These are phyloP conservation scores for Formica aserva DNA, from an alignment of 2,888 invertebrate genomes.

Conservation along the genomic window DNA sequence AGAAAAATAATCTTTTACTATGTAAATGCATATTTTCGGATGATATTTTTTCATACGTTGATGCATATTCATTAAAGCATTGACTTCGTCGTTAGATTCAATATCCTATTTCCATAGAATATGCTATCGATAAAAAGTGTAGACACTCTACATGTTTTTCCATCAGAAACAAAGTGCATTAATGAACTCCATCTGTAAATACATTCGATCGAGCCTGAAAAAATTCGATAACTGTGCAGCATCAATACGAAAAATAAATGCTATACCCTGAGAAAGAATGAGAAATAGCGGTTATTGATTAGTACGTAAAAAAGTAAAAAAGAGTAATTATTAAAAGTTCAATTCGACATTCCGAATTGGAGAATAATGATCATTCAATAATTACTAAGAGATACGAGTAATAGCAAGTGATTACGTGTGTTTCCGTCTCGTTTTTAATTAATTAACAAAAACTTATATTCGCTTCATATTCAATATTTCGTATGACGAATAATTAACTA, in stretches of 20 bases:
- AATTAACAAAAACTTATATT: constrained; percentile 42
- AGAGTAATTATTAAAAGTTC: constrained; percentile 32
- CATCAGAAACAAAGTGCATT: constrained; percentile 56
- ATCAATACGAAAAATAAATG: constrained; percentile 28
- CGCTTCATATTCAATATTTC: not conserved
- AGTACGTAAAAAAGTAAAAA: constrained; percentile 23
- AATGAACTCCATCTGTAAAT: constrained; percentile 53
- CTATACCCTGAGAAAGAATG: constrained; percentile 23
- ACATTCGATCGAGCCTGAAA: constrained; percentile 34
- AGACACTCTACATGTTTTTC: constrained; percentile 46
- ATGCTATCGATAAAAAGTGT: constrained; percentile 47
- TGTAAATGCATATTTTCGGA: constrained; percentile 46
- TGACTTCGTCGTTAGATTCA: constrained; percentile 51
- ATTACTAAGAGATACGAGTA: constrained; percentile 17
- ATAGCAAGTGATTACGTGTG: constrained; percentile 4
- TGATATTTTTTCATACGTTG: constrained; percentile 52
- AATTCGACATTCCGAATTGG: not conserved
- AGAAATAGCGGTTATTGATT: constrained; percentile 37
- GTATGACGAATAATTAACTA: constrained; percentile 42
- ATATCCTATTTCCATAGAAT: constrained; percentile 45
- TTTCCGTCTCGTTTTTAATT: constrained; percentile 36
- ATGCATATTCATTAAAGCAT: constrained; percentile 55
- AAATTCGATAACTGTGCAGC: constrained; percentile 41
- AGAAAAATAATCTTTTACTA: constrained; percentile 51
- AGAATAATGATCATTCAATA: constrained; percentile 39